Conservation (phyloP, 2,888 invertebrate species). For the Diploptera punctata region DNA sequence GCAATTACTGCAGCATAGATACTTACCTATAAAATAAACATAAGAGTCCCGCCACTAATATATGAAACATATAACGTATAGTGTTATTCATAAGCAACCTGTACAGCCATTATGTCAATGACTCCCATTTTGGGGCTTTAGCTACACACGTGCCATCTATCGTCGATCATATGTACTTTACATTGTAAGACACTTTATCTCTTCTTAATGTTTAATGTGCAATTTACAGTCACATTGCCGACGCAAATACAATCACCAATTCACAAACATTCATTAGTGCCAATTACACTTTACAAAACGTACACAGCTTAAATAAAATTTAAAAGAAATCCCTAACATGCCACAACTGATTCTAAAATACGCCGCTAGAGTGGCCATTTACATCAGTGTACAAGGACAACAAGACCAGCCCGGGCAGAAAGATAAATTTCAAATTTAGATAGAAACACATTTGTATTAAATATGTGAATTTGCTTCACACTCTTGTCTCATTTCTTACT, state of each 20-base stretch:
- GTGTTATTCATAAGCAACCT: slow-evolving; percentile 43
- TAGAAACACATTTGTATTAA: background rate
- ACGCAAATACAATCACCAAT: background rate
- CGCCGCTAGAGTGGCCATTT: slow-evolving; percentile 42
- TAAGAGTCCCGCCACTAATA: slow-evolving; percentile 13
- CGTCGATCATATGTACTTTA: slow-evolving; percentile 31
- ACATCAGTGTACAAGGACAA: slow-evolving; percentile 32
- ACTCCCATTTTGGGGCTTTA: slow-evolving; percentile 46
- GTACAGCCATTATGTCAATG: slow-evolving; percentile 47
- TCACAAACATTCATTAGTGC: too few species aligned
- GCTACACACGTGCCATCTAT: slow-evolving; percentile 39
- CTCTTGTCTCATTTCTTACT: too few species aligned
- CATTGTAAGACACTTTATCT: slow-evolving; percentile 12
- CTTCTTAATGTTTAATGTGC: background rate
- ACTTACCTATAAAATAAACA: slow-evolving; percentile 13
- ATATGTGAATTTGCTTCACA: background rate
- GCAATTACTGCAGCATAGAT: background rate
- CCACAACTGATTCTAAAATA: slow-evolving; percentile 35
- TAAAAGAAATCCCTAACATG: slow-evolving; percentile 14
- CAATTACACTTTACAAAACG: too few species aligned
- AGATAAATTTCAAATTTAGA: slow-evolving; percentile 34
- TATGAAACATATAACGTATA: slow-evolving; percentile 19
- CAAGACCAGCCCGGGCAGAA: slow-evolving; percentile 37
- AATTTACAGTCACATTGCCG: background rate
- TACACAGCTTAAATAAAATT: background rate